Evolutionary conservation across 2,888 invertebrate genomes (phyloP), one percentile per base, ranked within the genome.

Genomic region (Agelastica alni): DNA sequence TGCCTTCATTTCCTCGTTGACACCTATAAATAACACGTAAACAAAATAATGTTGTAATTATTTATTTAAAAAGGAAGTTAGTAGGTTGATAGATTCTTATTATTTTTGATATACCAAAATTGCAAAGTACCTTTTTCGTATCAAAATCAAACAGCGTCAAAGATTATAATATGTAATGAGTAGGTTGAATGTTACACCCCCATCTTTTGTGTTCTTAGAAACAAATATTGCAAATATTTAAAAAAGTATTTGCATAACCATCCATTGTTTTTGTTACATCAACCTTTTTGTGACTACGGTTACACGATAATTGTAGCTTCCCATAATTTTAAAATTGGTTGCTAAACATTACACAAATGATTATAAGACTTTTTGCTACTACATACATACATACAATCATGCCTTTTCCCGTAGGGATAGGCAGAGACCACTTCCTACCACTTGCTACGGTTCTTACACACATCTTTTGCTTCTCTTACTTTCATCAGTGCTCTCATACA

Each of bases 141-240:
- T 5, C 1, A 16, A 17, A 16, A 36, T 18, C 16, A 36, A 10
- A 9, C 36, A 36, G 14, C 17, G 36, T 36, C 36, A 36, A 36
- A 17, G 16, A 17, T n/a, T n/a, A n/a, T n/a, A 17, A 36, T 36
- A 9, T 36, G 36, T 36, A 10, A 36, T 3, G 36, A 36, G 36
- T 36, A 16, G 36, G 36, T 17, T 17, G 36, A 36, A 36, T 16
- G 36, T 36, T 17, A 16, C 36, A 17, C 36, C 36, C 36, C 16
- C 36, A 17, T 14, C 17, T 16, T 36, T 4, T 3, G 3, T 7
- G 16, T 36, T 13, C 17, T 10, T 17, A 17, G 10, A 36, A 16
- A n/a, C 34, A 3, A n/a, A n/a, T n/a, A 32, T 9, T 26, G 26
- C 9, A 26, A 26, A 26, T 26, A 26, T 6, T 2, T 5, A 5